Conservation (phyloP, 2,113 vertebrate species). For the Aix galericulata region DNA sequence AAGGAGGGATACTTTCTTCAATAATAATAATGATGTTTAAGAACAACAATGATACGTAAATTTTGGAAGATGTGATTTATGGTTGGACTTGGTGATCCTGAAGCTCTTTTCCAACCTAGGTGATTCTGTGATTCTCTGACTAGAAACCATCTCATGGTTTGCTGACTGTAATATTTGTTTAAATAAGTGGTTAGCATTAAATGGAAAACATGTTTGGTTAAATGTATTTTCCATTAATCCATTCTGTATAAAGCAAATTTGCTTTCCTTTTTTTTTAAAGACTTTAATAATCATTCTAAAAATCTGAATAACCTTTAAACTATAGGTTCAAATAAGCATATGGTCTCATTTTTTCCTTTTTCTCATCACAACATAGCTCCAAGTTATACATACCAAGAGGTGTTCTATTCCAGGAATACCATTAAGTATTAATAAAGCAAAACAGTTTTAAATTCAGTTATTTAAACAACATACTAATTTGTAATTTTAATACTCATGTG, state of each 20-base stretch:
- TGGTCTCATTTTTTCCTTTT: not conserved
- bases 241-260: not conserved
- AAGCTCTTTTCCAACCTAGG: not conserved
- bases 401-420: not conserved
- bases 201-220: not conserved
- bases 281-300: not conserved
- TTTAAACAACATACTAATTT: not conserved
- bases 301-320: not conserved
- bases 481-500: not conserved
- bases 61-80: not conserved
- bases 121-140: not conserved
- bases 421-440: not conserved
- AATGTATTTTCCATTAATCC: not conserved
- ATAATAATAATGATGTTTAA: not conserved
- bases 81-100: not conserved
- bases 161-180: not conserved
- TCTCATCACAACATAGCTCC: not conserved
- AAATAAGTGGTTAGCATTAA: not conserved
- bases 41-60: not conserved
- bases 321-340: not conserved
- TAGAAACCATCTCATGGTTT: not conserved
- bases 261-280: not conserved
- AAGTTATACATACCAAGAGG: not conserved
- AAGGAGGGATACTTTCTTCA: not conserved
- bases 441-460: not conserved